Percentiles rank a stretch among this genome's conserved stretches.
Conservation (phyloP, 2,888 invertebrate species). For the Ceramica pisi region DNA sequence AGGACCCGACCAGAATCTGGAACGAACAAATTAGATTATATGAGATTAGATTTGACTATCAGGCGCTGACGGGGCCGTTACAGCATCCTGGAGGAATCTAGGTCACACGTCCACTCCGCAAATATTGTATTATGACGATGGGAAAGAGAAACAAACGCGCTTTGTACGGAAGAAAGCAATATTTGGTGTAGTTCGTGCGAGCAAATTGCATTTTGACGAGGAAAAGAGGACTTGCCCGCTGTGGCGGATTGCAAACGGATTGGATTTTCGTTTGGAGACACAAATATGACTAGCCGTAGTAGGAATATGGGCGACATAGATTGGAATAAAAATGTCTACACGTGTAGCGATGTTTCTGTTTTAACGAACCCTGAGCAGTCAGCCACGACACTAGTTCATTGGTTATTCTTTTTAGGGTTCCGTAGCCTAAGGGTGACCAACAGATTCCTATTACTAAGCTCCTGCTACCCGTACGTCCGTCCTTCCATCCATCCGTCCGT, state of each 20-base stretch:
- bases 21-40: constrained; percentile 54
- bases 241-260: constrained; percentile 14
- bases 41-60: constrained; percentile 43
- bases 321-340: background rate
- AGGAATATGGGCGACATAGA: background rate
- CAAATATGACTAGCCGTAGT: background rate
- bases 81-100: constrained; percentile 51
- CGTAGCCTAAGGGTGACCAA: no score
- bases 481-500: no score
- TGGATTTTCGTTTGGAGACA: background rate
- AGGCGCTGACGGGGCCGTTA: constrained; percentile 47
- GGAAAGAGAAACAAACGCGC: constrained; percentile 20
- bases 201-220: constrained; percentile 45
- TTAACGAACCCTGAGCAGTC: background rate
- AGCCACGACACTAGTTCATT: no score
- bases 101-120: constrained; percentile 50
- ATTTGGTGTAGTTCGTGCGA: constrained; percentile 17
- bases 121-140: constrained; percentile 40
- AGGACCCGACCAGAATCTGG: constrained; percentile 46
- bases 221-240: background rate
- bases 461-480: no score
- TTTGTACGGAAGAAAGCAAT: constrained; percentile 25
- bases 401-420: no score
- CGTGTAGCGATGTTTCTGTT: background rate
- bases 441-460: no score